Conservation (phyloP, 53 echinoderm and acorn worm genomes). For the Pentamera pediparva region DNA sequence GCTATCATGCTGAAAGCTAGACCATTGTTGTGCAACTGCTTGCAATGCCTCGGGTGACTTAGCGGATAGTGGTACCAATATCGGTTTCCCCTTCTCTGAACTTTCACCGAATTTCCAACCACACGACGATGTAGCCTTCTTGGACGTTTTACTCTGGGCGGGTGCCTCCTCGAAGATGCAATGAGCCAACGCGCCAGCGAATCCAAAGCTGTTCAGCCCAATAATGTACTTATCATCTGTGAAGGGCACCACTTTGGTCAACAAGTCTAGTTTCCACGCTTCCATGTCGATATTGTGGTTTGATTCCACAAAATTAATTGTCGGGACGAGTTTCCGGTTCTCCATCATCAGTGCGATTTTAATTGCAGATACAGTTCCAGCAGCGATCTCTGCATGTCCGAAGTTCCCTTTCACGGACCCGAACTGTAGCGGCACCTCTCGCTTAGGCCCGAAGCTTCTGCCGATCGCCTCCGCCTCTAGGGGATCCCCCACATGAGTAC, state of each 20-base stretch:
- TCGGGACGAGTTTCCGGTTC: slow-evolving; percentile 66
- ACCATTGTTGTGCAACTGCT: slow-evolving; percentile 69
- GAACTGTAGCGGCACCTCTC: slow-evolving; percentile 64
- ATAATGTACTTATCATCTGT: slow-evolving; percentile 49
- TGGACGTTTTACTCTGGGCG: neutral
- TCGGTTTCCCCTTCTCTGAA: slow-evolving; percentile 48
- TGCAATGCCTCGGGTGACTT: slow-evolving; percentile 66
- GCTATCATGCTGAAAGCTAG: slow-evolving; percentile 42
- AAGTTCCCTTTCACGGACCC: slow-evolving; percentile 98
- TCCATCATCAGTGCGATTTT: slow-evolving; percentile 93
- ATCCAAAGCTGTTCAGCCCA: slow-evolving; percentile 90
- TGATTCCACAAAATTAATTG: slow-evolving; percentile 76
- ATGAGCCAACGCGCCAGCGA: slow-evolving; percentile 91
- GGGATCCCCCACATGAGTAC: slow-evolving; percentile 95
- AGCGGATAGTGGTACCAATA: slow-evolving; percentile 72
- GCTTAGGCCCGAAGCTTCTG: slow-evolving; percentile 50
- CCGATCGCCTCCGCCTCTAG: slow-evolving; percentile 89
- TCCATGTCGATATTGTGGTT: slow-evolving; percentile 78
- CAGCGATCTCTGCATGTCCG: slow-evolving; percentile 86
- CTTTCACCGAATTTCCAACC: slow-evolving; percentile 74
- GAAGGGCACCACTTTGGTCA: slow-evolving; percentile 58
- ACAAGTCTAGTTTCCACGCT: slow-evolving; percentile 62
- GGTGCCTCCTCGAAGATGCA: slow-evolving; percentile 79
- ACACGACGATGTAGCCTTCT: neutral
- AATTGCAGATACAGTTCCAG: slow-evolving; percentile 81